Evolutionary conservation across 2,113 vertebrate genomes (phyloP), one percentile per base, ranked within the genome.

Genomic region (Synchiropus splendidus): DNA sequence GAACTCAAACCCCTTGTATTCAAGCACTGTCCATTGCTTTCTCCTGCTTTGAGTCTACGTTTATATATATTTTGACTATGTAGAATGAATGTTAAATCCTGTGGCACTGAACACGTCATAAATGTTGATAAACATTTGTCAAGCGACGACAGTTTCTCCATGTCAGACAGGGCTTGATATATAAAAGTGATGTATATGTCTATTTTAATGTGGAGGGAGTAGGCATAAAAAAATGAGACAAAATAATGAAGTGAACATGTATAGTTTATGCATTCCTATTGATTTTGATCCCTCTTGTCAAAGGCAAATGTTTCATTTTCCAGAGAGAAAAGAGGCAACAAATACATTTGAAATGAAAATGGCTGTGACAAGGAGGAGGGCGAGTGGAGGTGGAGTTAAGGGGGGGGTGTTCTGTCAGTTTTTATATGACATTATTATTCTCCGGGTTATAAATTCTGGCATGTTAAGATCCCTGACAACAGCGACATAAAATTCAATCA

Each of bases 341-440:
- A 72, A 67, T 65, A 48, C 58, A 74, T 75, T 66, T 55, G 54
- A 75, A 69, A 78, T 57, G 68, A 79, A 69, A 59, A 36, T 12
- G 48, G 48, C 48, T 33, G 58, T 62, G 67, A 67, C 69, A 59
- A 41, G 58, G 32, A 43, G 34, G 47, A 14, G 39, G 43, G n/a
- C n/a, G n/a, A n/a, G n/a, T n/a, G 65, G 39, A 34, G 63, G 15
- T 38, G 46, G 46, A 36, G 12, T 13, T 48, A 39, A 39, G 31
- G 46, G 45, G 54, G 60, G 52, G 39, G 44, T 48, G 43, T 32
- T 72, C 71, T 81, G 81, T 82, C 81, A 77, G 73, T 69, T 84
- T 81, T 86, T 87, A 86, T 86, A 79, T 75, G 82, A 82, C 82
- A 86, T 85, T 83, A 86, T 87, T 87, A 86, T 84, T 84, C 82